Conservation (phyloP, 2,888 invertebrate species). For the Noctua fimbriata region DNA sequence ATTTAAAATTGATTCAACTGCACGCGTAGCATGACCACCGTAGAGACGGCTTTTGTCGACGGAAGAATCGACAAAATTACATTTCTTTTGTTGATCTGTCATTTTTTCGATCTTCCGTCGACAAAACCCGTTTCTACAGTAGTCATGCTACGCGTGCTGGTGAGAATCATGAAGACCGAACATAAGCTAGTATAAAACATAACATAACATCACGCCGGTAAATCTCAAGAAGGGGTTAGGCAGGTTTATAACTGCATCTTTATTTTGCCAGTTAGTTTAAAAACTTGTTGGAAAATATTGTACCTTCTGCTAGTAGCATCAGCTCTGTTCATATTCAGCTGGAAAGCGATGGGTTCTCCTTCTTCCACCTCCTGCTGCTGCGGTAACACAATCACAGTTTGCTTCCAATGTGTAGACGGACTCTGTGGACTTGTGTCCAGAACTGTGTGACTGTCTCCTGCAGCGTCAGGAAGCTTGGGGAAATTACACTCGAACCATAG, state of each 20-base stretch:
- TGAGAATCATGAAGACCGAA: background rate
- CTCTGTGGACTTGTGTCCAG: constrained; percentile 94
- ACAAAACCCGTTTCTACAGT: no score
- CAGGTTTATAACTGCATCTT: background rate
- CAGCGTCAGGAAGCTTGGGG: constrained; percentile 85
- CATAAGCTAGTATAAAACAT: background rate
- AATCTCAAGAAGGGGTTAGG: background rate
- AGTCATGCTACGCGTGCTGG: no score
- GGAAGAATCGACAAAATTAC: no score
- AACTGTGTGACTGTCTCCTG: constrained; percentile 90
- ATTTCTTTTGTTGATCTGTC: no score
- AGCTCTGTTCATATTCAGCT: constrained; percentile 91
- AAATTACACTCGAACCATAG: constrained; percentile 95
- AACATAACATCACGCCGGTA: background rate
- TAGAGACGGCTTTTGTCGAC: no score
- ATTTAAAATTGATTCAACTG: no score
- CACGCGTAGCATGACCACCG: no score
- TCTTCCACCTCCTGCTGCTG: constrained; percentile 89
- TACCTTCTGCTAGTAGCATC: constrained; percentile 83
- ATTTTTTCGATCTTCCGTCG: no score
- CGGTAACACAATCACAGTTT: constrained; percentile 96
- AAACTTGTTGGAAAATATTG: background rate
- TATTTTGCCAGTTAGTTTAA: background rate
- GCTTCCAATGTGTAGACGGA: constrained; percentile 97
- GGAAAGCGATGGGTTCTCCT: constrained; percentile 93